Evolutionary conservation across 1,140 invertebrate genomes (phyloP), one percentile per base, ranked within the genome.

Genomic region (Leptinotarsa texana): DNA sequence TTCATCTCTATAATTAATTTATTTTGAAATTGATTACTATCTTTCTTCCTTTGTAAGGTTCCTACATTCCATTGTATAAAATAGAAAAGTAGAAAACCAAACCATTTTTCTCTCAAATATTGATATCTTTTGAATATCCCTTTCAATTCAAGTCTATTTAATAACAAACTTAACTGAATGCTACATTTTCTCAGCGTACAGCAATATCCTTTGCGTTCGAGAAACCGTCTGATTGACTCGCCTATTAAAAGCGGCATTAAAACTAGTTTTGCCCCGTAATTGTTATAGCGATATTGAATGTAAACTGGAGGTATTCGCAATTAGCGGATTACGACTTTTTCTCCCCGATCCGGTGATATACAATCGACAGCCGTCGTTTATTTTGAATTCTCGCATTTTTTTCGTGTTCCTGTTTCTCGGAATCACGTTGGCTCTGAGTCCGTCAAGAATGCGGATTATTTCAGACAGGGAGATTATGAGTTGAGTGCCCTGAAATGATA

Each of bases 261-360:
- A 57, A 57, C 51, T 57, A 57, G 51, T 57, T 57, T 57, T 57
- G 51, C 51, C 15, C 51, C 51, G 51, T 57, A 57, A 57, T 57
- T 57, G 51, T 57, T 57, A 57, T 57, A 57, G 17, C 51, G 51
- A 57, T 57, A 57, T 57, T 57, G 51, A 57, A 57, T 57, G 51
- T 57, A 57, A 57, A 57, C 51, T 57, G 51, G 51, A 57, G 51
- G 51, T 57, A 57, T 57, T 57, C 51, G 51, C 51, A 57, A 57
- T 57, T 57, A 57, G 51, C 51, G 51, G n/a, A 18, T 15, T 57
- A 57, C 51, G 6, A 57, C 51, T 57, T 57, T 57, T 57, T 57
- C 51, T 57, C 51, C 13, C 13, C 15, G 51, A 57, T 57, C 51
- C 51, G 15, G 51, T 57, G n/a, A 57, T 57, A 57, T n/a, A 57